Conservation (phyloP, 2,888 invertebrate species). For the Gryllus longicercus region DNA sequence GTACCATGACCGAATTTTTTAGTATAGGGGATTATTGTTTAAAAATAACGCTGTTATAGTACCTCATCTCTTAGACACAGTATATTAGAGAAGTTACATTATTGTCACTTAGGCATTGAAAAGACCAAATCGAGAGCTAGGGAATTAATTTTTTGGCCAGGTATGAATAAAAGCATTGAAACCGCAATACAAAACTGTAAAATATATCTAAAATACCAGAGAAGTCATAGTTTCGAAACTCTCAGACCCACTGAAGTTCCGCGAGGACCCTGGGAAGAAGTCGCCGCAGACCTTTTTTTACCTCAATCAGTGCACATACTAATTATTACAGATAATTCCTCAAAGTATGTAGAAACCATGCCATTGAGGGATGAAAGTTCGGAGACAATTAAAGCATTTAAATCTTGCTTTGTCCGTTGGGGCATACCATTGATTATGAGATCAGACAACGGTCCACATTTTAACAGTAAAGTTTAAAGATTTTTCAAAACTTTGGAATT, state of each 20-base stretch:
- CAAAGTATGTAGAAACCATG: neutral
- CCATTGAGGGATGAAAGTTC: no score
- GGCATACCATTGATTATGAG: neutral
- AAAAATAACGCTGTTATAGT: neutral
- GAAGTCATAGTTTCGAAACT: neutral
- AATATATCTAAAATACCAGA: neutral
- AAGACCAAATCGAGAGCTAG: neutral
- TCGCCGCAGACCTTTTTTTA: neutral
- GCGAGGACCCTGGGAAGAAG: neutral
- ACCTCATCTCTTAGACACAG: neutral
- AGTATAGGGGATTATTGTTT: neutral
- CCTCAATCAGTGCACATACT: neutral
- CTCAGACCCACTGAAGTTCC: neutral
- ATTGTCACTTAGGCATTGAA: constrained; percentile 1
- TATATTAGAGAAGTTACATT: constrained; percentile 12
- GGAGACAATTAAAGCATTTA: neutral
- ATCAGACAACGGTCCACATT: constrained; percentile 2
- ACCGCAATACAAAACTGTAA: neutral
- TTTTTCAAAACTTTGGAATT: constrained; percentile 19
- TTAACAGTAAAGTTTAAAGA: constrained; percentile 3
- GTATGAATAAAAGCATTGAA: neutral
- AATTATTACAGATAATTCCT: constrained; percentile 18
- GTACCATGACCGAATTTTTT: neutral
- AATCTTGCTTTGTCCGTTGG: neutral
- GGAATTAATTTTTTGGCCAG: neutral